Evolutionary conservation across 2,113 vertebrate species (phyloP).

Genomic region (Motacilla tschutschensis): DNA sequence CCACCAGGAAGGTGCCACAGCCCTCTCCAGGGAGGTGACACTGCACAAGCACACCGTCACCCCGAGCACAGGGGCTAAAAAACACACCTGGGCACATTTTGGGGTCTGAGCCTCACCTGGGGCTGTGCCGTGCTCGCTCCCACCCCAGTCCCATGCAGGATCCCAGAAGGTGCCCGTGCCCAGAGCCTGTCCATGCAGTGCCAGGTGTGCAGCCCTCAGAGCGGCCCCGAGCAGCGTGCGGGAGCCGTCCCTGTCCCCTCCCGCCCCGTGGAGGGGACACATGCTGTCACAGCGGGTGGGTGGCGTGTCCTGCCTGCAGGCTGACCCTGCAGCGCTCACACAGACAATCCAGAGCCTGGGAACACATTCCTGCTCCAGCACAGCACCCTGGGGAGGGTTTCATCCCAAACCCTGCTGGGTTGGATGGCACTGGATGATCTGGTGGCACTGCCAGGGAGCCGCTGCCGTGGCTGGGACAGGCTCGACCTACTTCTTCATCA

Average conservation of each 20-base stretch:
- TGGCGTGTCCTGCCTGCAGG: not conserved
- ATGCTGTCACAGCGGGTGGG: slow-evolving; percentile 56
- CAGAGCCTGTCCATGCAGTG: slow-evolving; percentile 66
- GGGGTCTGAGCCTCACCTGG: rapidly evolving
- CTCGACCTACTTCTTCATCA: slow-evolving; percentile 79
- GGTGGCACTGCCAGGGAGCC: not conserved
- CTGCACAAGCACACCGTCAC: rapidly evolving
- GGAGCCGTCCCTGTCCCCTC: not conserved
- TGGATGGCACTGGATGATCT: slow-evolving; percentile 30
- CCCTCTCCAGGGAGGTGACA: not conserved
- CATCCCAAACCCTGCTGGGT: rapidly evolving
- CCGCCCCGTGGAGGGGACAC: not conserved
- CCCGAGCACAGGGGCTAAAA: not conserved
- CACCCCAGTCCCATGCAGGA: not conserved
- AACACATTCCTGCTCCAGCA: not conserved
- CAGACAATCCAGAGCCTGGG: not conserved
- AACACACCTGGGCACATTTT: not conserved
- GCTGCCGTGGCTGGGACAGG: not conserved
- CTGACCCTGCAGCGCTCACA: rapidly evolving
- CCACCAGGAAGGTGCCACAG: not conserved
- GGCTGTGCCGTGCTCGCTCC: not conserved
- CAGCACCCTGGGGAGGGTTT: not conserved
- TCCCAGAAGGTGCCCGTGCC: not conserved
- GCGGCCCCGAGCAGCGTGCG: not conserved
- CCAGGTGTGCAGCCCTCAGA: slow-evolving; percentile 20